Conservation (phyloP, 2,888 invertebrate genomes). For the Philereme transversata region DNA sequence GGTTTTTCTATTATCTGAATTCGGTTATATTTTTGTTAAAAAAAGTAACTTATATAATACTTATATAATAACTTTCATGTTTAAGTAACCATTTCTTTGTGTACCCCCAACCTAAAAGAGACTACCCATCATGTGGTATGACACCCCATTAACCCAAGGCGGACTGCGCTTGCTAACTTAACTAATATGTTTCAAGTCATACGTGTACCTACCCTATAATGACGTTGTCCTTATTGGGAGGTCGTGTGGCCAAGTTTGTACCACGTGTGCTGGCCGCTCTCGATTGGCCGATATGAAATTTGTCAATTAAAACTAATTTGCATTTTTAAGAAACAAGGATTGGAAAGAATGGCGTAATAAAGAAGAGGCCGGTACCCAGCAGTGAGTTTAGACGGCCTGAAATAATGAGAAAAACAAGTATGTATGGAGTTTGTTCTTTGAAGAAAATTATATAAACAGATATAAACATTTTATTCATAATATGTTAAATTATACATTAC, state of each 20-base stretch:
- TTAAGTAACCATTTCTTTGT: constrained; percentile 10
- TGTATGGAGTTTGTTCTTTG: no score
- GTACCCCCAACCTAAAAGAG: constrained; percentile 36
- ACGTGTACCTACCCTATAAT: constrained; percentile 33
- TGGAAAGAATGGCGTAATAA: no score
- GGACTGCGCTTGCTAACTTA: constrained; percentile 67
- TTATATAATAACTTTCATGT: no score
- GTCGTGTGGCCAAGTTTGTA: constrained; percentile 16
- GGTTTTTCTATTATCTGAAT: no score
- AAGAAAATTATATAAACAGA: no score
- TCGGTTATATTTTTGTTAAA: no score
- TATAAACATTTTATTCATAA: no score
- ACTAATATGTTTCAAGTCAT: constrained; percentile 71
- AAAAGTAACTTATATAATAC: no score
- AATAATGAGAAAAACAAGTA: no score
- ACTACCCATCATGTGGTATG: constrained; percentile 76
- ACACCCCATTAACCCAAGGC: constrained; percentile 77
- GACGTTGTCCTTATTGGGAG: constrained; percentile 26
- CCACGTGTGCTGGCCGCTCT: constrained; percentile 8
- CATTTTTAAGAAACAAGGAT: not conserved
- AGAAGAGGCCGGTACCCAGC: no score
- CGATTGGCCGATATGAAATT: not conserved
- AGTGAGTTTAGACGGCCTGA: no score
- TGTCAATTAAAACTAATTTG: not conserved
- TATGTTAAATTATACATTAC: no score